phyloP scores from a whole-genome alignment of 2,797 vertebrate species.

The Pipistrellus kuhlii region DNA sequence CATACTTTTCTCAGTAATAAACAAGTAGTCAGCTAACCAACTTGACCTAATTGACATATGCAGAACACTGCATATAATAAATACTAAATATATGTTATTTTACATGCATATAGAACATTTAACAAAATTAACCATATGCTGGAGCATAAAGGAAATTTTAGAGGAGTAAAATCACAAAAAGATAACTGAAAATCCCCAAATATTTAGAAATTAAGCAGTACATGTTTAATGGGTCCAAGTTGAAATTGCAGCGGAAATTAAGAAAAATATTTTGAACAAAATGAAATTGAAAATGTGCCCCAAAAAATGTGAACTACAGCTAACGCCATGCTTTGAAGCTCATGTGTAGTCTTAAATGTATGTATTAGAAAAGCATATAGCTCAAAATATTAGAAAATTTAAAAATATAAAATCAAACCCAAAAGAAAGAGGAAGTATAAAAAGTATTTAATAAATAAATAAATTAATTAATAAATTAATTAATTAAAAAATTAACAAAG shows the following conservation, averaged over 20 bases:
- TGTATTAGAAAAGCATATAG: background rate
- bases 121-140: conserved; percentile 12
- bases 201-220: conserved; percentile 48
- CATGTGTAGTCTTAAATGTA: background rate
- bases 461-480: background rate
- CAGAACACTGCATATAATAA: background rate
- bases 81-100: background rate
- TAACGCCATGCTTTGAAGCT: conserved; percentile 20
- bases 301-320: background rate
- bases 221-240: background rate
- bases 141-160: conserved; percentile 11
- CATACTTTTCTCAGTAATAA: conserved; percentile 24
- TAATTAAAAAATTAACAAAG: background rate
- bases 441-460: background rate
- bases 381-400: background rate
- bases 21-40: background rate
- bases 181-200: conserved; percentile 42
- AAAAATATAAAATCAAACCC: conserved; percentile 32
- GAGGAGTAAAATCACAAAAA: conserved; percentile 54
- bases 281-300: conserved; percentile 45
- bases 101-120: background rate
- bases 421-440: conserved; percentile 5
- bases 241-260: conserved; percentile 27
- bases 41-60: background rate
- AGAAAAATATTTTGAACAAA: conserved; percentile 34